Evolutionary conservation across 23 tunicate species (phyloP).

Genomic region (Styela clava): DNA sequence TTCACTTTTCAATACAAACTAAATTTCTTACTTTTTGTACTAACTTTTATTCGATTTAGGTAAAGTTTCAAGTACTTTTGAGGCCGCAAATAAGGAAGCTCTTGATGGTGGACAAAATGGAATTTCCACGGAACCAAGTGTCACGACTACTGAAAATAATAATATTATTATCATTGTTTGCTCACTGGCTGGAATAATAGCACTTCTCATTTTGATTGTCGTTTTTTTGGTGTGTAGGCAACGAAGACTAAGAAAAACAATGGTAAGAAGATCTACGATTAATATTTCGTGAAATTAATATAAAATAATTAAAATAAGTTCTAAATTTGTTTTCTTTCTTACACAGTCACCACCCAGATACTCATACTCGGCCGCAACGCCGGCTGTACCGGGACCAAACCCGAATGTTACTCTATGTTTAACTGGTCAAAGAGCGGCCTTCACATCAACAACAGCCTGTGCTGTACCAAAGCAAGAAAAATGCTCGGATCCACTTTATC

Average conservation of each 20-base stretch:
- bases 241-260: slow-evolving; percentile 51
- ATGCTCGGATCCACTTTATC: slow-evolving; percentile 53
- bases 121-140: slow-evolving; percentile 25
- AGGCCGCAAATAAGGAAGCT: neutral
- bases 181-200: slow-evolving; percentile 56
- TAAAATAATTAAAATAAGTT: too few relatives aligned
- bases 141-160: slow-evolving; percentile 20
- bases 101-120: neutral
- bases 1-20: too few relatives aligned
- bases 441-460: slow-evolving; percentile 2
- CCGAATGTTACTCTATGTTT: slow-evolving; percentile 11
- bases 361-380: slow-evolving; percentile 28
- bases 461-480: slow-evolving; percentile 14
- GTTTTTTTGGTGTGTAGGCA: slow-evolving; percentile 58
- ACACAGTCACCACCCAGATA: slow-evolving; percentile 63
- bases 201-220: slow-evolving; percentile 37
- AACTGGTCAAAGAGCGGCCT: neutral
- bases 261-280: slow-evolving; percentile 52
- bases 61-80: neutral
- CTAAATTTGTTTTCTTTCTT: neutral
- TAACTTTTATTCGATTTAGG: too few relatives aligned
- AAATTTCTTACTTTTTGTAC: too few relatives aligned
- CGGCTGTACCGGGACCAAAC: neutral
- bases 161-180: slow-evolving; percentile 52
- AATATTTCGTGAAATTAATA: too few relatives aligned